Base-by-base conservation (phyloP, 2,888 invertebrate genomes). In the Carpatolechia fugitivella region DNA sequence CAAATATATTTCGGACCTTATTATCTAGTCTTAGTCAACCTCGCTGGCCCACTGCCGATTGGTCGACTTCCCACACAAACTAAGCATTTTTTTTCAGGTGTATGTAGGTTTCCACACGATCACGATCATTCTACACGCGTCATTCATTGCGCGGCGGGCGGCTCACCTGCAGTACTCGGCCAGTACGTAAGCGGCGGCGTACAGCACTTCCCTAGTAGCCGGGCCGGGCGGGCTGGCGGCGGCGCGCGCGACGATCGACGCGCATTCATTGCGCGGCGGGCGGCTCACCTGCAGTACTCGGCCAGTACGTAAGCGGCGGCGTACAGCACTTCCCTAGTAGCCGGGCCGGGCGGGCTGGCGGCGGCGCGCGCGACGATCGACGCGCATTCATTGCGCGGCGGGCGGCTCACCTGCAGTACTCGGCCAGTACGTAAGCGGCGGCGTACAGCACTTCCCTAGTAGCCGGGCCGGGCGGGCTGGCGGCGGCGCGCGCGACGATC, bases 281-380 rank as follows among this genome's bases (percentile, higher is more conserved):
- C n/a, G n/a, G n/a, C n/a, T n/a, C n/a, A n/a, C n/a, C n/a, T n/a
- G n/a, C 97, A 94, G 88, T 98, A 99, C 91, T 99, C 99, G 52
- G 99, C 98, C 74, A 98, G 98, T 67, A 99, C 97, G 96, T 97
- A 99, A 8, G 99, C 98, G 54, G 99, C 99, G 7, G 99, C 99
- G 85, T 98, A 97, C 16, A 99, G 91, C 52, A 99, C 99, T 84
- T 99, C 99, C 58, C 94, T 93, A 92, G 96, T 95, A 58, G 96
- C 95, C 31, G 94, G 93, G 56, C 94, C 92, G 64, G 92, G 92
- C 66, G 81, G 90, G 46, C 91, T 77, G 67, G 92, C 68, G 76
- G 90, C 80, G 63, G 92, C 91, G 74, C 96, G 92, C 64, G 95
- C 94, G 68, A 97, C 96, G 66, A 99, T 82, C n/a, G n/a, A n/a